Base-by-base conservation (phyloP, 1,140 invertebrate species). In the Psilanteris sp. region DNA sequence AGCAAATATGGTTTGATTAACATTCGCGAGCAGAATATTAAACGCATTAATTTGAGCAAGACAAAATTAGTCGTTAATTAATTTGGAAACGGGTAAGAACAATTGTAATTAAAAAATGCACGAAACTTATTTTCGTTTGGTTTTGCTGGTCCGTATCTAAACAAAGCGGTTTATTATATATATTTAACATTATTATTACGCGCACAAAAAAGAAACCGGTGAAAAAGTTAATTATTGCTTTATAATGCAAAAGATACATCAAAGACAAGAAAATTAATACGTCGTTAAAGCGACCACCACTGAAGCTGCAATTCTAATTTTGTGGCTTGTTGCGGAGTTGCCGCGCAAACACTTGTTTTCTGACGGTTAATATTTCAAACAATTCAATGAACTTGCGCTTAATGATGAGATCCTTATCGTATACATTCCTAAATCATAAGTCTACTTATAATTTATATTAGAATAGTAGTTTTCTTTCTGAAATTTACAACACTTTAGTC, bases 251-350 rank as follows among this genome's bases (percentile, higher is more conserved):
- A 9, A 36, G 43, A 68, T 34, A 14, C 44, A 50, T 59, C 43
- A 50, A 59, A 68, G 52, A 50, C 52, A 34, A 18, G 8, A 31
- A 68, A 68, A 68, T 68, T 68, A 59, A 68, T 68, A 68, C 20
- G 43, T 57, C 34, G 37, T 52, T 70, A 70, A 70, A 59, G 46
- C 34, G 44, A 59, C 36, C 54, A 20, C 54, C 16, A 44, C 66
- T 70, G 54, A 61, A 61, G 54, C 46, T 61, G 59, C 5, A 5
- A 20, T 70, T 50, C 66, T 50, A 70, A 70, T 61, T 59, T 34
- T 32, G 54, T 15, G 54, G 54, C 61, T 68, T 70, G 29, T 20
- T 61, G 31, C 66, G 50, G 54, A 70, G 29, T 27, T 44, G 24
- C 27, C 8, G n/a, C 13, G 54, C 37, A 70, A 61, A 70, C 37